Evolutionary conservation across 2,888 invertebrate genomes (phyloP), one percentile per base, ranked within the genome.

Genomic region (Microctonus aethiopoides): DNA sequence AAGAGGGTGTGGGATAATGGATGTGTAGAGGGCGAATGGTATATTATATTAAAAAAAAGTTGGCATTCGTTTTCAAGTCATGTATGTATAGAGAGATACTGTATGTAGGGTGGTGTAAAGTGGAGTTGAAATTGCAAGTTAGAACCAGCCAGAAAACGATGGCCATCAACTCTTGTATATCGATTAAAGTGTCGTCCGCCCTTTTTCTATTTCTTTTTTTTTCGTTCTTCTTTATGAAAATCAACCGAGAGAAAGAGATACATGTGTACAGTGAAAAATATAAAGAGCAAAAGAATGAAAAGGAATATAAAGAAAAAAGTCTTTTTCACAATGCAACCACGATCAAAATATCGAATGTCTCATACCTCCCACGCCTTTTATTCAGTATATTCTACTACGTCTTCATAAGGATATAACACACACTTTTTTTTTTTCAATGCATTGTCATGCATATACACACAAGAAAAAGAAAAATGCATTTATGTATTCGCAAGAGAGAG

Each of bases 331-430:
- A 56, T 67, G 60, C 59, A 56, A 39, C 24, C 39, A 71, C 74
- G 74, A 74, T 74, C 69, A 74, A 74, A 74, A 74, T 74, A 74
- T 74, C 71, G 74, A 72, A 72, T 74, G 71, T 72, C 72, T 68
- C 46, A 11, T 67, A 61, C 56, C 24, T 13, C 57, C 13, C 7
- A 57, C 34, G 34, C 34, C 16, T 57, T 57, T 57, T 74, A 46
- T 46, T 46, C 16, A 46, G 68, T 70, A 71, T 71, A 54, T 26
- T 24, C 24, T 1, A 5, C 16, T 46, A 20, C 16, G 16, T n/a
- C 5, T 7, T n/a, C n/a, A 46, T 39, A 39, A 39, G 22, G 22
- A n/a, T 22, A 52, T 56, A 56, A 2, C n/a, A 56, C 29, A 26
- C 10, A n/a, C n/a, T n/a, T n/a, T n/a, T n/a, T n/a, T n/a, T n/a